Evolutionary conservation across 2,113 vertebrate genomes (phyloP).

Genomic region (Acrocephalus kingi): DNA sequence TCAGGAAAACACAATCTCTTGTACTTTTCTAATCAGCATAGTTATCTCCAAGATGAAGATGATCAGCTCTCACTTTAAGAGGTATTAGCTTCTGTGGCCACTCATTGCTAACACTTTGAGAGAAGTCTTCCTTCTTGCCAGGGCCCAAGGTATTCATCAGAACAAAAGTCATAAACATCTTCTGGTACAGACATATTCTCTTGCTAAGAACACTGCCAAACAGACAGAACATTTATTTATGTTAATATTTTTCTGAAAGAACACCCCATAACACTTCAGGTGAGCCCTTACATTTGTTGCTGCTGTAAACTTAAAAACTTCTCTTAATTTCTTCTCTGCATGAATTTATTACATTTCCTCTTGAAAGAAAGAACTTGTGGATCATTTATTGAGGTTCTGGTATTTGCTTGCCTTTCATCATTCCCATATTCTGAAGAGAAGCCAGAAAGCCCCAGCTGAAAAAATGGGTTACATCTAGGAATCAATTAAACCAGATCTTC

Average conservation of each 20-base stretch:
- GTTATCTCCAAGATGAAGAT: not conserved
- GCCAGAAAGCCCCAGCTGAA: conserved; percentile 13
- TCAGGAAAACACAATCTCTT: not conserved
- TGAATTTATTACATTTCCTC: conserved; percentile 15
- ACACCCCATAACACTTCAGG: not conserved
- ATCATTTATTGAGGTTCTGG: not conserved
- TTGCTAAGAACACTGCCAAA: not conserved
- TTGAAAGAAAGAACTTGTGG: conserved; percentile 37
- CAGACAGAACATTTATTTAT: not conserved
- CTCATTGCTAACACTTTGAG: not conserved
- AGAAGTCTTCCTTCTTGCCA: not conserved
- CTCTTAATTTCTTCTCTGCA: not conserved
- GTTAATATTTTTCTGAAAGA: conserved; percentile 8
- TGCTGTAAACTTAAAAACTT: conserved; percentile 42
- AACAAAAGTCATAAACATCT: conserved; percentile 1
- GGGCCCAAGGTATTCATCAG: not conserved
- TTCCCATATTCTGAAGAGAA: not conserved
- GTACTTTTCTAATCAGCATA: not conserved
- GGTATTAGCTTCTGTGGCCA: not conserved
- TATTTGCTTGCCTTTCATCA: conserved; percentile 47
- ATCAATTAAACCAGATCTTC: not conserved
- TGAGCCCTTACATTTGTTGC: conserved; percentile 44
- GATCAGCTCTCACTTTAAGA: not conserved
- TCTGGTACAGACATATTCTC: not conserved
- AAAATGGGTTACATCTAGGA: conserved; percentile 8